A percentile compares a stretch with the other conserved stretches of the same genome.
Evolutionary conservation across 2,113 vertebrate genomes (phyloP).

Genomic region (Scomber scombrus): DNA sequence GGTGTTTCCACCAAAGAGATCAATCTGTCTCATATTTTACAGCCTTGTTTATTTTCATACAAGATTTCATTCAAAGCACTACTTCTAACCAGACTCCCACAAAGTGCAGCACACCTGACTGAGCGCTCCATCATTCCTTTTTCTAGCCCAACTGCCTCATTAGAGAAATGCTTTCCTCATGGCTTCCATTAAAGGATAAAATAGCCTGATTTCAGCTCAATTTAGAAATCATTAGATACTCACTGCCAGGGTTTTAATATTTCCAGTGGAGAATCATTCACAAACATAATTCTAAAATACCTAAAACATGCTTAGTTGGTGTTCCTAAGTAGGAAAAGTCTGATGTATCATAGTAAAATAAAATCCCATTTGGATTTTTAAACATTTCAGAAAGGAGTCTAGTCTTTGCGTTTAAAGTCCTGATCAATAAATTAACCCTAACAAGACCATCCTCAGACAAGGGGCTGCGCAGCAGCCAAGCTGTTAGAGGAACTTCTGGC

Average conservation of each 20-base stretch:
- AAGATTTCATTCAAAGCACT: conserved; percentile 52
- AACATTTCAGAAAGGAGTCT: neutral
- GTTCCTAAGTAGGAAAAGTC: neutral
- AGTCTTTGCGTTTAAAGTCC: conserved; percentile 30
- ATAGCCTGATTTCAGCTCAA: conserved; percentile 46
- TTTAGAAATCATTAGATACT: conserved; percentile 65
- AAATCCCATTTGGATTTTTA: neutral
- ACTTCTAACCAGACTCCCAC: conserved; percentile 46
- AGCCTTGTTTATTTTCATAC: conserved; percentile 32
- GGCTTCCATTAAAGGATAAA: conserved; percentile 64
- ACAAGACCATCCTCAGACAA: conserved; percentile 35
- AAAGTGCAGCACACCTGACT: conserved; percentile 61
- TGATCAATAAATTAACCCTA: conserved; percentile 53
- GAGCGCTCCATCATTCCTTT: conserved; percentile 53
- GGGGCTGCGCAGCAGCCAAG: conserved; percentile 45
- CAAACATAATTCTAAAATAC: neutral
- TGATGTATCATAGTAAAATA: neutral
- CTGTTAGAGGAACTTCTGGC: conserved; percentile 59
- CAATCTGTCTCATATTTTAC: conserved; percentile 34
- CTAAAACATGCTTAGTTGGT: neutral
- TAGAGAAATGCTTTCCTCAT: conserved; percentile 46
- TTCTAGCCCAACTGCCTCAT: conserved; percentile 54
- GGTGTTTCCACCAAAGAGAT: conserved; percentile 39
- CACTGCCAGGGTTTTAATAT: conserved; percentile 25
- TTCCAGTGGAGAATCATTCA: conserved; percentile 4